Percentiles rank a stretch among this genome's conserved stretches.
Evolutionary conservation across 2,113 vertebrate species (phyloP).

Genomic region (Micronycteris hirsuta): DNA sequence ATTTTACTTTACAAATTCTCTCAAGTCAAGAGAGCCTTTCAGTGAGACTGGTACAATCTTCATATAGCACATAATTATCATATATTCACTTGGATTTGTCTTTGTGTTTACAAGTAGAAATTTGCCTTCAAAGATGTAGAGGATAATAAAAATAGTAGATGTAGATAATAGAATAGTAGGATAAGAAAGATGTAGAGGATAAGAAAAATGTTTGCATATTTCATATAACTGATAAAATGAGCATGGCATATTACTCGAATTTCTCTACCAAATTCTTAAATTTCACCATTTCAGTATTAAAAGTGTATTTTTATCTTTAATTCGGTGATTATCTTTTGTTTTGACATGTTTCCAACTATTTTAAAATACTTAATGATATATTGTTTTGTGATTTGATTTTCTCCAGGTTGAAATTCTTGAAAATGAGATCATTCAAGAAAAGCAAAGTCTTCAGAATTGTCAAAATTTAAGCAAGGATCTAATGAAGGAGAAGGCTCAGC

Average conservation of each 20-base stretch:
- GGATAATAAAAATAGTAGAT: neutral
- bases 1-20: conserved; percentile 9
- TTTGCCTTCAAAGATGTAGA: neutral
- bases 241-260: neutral
- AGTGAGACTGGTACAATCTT: neutral
- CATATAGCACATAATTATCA: neutral
- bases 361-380: conserved; percentile 23
- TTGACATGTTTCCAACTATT: neutral
- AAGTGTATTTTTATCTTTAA: conserved; percentile 18
- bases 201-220: neutral
- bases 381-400: conserved; percentile 60
- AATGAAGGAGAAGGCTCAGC: conserved; percentile 95
- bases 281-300: conserved; percentile 31
- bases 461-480: conserved; percentile 93
- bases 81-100: neutral
- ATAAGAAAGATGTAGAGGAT: no score
- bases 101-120: conserved; percentile 40
- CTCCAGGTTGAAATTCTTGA: conserved; percentile 90
- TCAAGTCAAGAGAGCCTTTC: neutral
- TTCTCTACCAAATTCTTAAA: conserved; percentile 11
- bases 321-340: conserved; percentile 38
- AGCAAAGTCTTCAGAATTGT: conserved; percentile 88
- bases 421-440: conserved; percentile 88
- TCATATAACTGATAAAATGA: conserved; percentile 1
- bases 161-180: no score